These are phyloP conservation scores for Ptilonorhynchus violaceus DNA, from an alignment of 2,113 vertebrate species.

Conservation along the genomic window DNA sequence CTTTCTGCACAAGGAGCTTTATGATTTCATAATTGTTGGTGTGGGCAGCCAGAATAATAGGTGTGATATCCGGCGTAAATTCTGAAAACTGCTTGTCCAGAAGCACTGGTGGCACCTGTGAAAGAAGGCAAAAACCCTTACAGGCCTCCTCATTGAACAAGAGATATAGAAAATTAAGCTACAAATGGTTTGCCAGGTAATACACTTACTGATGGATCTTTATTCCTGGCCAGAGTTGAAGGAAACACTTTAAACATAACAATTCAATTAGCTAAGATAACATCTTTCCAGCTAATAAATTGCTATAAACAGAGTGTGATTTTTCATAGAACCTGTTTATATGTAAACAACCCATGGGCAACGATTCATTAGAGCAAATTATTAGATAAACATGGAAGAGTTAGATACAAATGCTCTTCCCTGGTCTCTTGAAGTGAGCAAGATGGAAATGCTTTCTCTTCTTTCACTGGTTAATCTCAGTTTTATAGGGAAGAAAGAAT, in stretches of 20 bases:
- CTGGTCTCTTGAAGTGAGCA: not conserved
- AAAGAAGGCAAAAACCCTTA: not conserved
- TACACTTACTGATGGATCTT: not conserved
- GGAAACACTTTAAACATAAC: not conserved
- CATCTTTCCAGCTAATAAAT: not conserved
- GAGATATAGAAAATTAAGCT: not conserved
- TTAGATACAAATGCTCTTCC: not conserved
- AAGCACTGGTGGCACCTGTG: conserved; percentile 90
- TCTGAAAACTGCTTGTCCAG: conserved; percentile 95
- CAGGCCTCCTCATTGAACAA: not conserved
- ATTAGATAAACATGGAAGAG: not conserved
- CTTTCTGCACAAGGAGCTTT: conserved; percentile 92
- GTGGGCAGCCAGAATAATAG: conserved; percentile 96
- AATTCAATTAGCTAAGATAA: not conserved
- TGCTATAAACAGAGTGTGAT: not conserved
- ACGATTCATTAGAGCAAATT: not conserved
- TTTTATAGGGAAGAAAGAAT: not conserved
- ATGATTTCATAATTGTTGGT: conserved; percentile 98
- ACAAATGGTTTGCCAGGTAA: not conserved
- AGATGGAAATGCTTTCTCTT: not conserved
- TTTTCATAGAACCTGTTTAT: not conserved
- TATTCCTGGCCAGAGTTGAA: not conserved
- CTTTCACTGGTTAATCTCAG: not conserved
- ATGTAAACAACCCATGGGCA: not conserved
- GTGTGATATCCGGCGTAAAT: conserved; percentile 97